Percentiles rank a stretch among this genome's conserved stretches.
These are phyloP conservation scores for Tachina fera DNA, from an alignment of 2,888 invertebrate genomes.

Conservation along the genomic window DNA sequence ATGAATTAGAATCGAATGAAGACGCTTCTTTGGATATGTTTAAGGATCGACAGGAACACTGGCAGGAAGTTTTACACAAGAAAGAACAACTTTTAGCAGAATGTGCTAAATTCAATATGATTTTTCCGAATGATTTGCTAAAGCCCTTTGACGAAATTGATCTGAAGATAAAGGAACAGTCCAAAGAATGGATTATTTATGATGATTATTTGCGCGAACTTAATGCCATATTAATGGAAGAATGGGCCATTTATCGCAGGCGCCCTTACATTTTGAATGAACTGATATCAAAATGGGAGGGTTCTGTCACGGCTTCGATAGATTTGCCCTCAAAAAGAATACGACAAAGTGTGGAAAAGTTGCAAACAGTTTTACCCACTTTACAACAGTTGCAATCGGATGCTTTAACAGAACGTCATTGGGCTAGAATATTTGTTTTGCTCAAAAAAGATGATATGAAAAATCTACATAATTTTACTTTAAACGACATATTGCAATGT, in stretches of 20 bases:
- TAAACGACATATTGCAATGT: constrained; percentile 90
- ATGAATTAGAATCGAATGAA: constrained; percentile 83
- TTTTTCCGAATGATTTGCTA: constrained; percentile 85
- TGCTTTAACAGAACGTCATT: constrained; percentile 87
- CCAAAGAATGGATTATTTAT: constrained; percentile 89
- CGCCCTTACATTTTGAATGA: constrained; percentile 93
- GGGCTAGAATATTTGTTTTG: constrained; percentile 93
- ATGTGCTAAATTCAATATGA: constrained; percentile 91
- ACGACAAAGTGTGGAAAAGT: constrained; percentile 79
- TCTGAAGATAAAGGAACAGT: constrained; percentile 87
- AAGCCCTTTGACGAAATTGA: constrained; percentile 87
- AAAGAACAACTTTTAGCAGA: constrained; percentile 85
- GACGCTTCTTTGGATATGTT: constrained; percentile 85
- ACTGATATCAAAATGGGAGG: constrained; percentile 90
- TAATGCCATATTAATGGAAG: constrained; percentile 86
- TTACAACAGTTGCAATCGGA: constrained; percentile 82
- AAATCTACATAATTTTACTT: constrained; percentile 89
- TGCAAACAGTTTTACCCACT: constrained; percentile 78
- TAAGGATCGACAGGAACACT: constrained; percentile 85
- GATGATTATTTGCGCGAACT: constrained; percentile 86
- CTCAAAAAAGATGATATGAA: constrained; percentile 90
- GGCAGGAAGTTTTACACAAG: constrained; percentile 82
- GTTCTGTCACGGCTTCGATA: constrained; percentile 80
- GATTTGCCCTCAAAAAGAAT: constrained; percentile 81
- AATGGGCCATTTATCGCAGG: constrained; percentile 93